Base-by-base conservation (phyloP, 2,888 invertebrate species). In the Papilio protenor region DNA sequence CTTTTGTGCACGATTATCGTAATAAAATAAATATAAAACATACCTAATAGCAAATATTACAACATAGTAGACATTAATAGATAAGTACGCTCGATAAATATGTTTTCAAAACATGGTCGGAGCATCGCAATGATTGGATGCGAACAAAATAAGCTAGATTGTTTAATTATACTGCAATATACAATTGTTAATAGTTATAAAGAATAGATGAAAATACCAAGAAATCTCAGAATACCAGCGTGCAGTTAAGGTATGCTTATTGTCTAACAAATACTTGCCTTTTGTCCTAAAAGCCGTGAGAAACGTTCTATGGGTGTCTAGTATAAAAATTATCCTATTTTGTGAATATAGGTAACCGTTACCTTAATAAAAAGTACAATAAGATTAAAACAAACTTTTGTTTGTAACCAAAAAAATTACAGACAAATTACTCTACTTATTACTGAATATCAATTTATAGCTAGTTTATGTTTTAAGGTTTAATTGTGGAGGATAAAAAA, bases 11-110 rank as follows among this genome's bases (percentile, higher is more conserved):
- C 66, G 66, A 45, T 66, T 21, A 40, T 40, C 40, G 40, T 66
- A 45, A 66, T 66, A 66, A 66, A 66, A 66, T 66, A 66, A 66
- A 66, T 21, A 66, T 66, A 64, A 40, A 64, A 45, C n/a, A 3
- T 16, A 61, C 27, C 14, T 12, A 21, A 66, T 45, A 66, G 45
- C 11, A n/a, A 40, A 66, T 45, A 40, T 45, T 2, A 66, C 16
- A 61, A 61, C 61, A 61, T 61, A 61, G 59, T 64, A 40, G 10
- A 40, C 8, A 40, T 61, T 61, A 61, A 1, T 16, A 27, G 27
- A 61, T 61, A 61, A 61, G 10, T 61, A 61, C n/a, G 16, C 27
- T 27, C 27, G 61, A 27, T 61, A 23, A 61, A 14, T 11, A 12
- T 8, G 5, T 27, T 59, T 14, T 61, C 6, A 61, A 61, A 55